Conservation (phyloP, 1,140 invertebrate species). For the Drosophila jambulina region DNA sequence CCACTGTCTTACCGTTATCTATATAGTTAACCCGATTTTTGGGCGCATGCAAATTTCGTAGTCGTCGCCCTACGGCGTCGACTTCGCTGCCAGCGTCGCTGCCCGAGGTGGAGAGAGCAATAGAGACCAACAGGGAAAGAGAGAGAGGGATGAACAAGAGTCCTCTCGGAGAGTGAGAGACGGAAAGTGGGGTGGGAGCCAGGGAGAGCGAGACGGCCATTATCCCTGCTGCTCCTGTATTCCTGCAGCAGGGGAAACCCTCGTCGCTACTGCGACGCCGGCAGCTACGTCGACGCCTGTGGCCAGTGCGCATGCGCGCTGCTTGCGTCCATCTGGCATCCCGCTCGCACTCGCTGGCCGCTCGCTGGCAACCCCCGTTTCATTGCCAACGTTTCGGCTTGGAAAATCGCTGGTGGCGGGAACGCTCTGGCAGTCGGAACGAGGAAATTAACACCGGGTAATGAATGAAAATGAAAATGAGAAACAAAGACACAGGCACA, state of each 20-base stretch:
- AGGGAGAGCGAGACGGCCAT: slow-evolving; percentile 56
- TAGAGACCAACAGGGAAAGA: neutral
- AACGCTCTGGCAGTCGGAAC: slow-evolving; percentile 57
- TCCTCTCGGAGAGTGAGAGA: neutral
- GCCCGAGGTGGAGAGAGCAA: slow-evolving; percentile 10
- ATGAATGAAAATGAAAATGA: slow-evolving; percentile 83
- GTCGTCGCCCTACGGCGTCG: slow-evolving; percentile 52
- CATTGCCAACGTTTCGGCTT: slow-evolving; percentile 39
- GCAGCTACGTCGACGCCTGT: slow-evolving; percentile 47
- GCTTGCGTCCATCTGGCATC: slow-evolving; percentile 12
- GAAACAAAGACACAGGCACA: slow-evolving; percentile 63
- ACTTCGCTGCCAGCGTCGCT: slow-evolving; percentile 40
- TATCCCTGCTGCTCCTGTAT: slow-evolving; percentile 68
- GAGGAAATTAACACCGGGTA: slow-evolving; percentile 73
- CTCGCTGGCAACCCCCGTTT: slow-evolving; percentile 38
- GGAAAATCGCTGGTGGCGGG: slow-evolving; percentile 46
- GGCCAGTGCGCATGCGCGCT: slow-evolving; percentile 69
- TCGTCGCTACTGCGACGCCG: slow-evolving; percentile 26
- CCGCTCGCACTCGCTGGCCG: slow-evolving; percentile 7
- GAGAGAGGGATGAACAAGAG: slow-evolving; percentile 3
- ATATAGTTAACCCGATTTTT: slow-evolving; percentile 81
- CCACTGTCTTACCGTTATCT: slow-evolving; percentile 38
- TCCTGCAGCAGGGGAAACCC: slow-evolving; percentile 56
- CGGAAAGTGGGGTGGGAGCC: slow-evolving; percentile 6
- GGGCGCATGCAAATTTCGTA: slow-evolving; percentile 78